Conservation (phyloP, 2,888 invertebrate species). For the Zygothrica quintamaculata region DNA sequence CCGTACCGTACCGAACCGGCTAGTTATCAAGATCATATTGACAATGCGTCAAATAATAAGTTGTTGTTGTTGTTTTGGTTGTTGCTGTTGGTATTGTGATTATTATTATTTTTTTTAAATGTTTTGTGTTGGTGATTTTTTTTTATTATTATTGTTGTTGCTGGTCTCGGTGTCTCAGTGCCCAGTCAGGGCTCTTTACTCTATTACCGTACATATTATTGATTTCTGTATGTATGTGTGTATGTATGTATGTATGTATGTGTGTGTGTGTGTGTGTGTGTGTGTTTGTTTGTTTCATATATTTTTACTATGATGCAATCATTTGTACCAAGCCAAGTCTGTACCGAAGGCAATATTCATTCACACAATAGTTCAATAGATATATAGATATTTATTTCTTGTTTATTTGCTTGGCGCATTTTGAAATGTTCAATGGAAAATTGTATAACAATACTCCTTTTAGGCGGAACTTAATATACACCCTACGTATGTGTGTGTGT, state of each 20-base stretch:
- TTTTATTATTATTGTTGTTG: constrained; percentile 5
- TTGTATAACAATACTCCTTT: constrained; percentile 31
- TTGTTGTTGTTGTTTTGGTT: constrained; percentile 30
- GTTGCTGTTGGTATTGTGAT: constrained; percentile 36
- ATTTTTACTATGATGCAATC: constrained; percentile 75
- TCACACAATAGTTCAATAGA: constrained; percentile 32
- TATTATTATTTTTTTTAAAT: constrained; percentile 14
- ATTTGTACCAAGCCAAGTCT: constrained; percentile 49
- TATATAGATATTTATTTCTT: not conserved
- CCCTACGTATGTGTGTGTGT: not conserved
- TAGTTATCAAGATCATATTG: constrained; percentile 79
- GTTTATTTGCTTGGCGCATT: constrained; percentile 12
- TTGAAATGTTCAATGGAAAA: constrained; percentile 19
- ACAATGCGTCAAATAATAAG: constrained; percentile 79
- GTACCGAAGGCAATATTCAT: constrained; percentile 47
- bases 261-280: constrained; percentile 3
- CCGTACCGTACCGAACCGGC: constrained; percentile 33
- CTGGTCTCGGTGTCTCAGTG: constrained; percentile 2
- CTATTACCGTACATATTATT: constrained; percentile 53
- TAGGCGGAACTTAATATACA: constrained; percentile 33
- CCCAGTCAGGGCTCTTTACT: constrained; percentile 52
- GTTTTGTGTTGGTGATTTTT: too few species aligned
- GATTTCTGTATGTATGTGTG: constrained; percentile 28
- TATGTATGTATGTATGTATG: constrained; percentile 14
- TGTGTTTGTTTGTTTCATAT: constrained; percentile 29